These are phyloP conservation scores for Heteromyza rotundicornis DNA, from an alignment of 2,888 invertebrate genomes.

Conservation along the genomic window DNA sequence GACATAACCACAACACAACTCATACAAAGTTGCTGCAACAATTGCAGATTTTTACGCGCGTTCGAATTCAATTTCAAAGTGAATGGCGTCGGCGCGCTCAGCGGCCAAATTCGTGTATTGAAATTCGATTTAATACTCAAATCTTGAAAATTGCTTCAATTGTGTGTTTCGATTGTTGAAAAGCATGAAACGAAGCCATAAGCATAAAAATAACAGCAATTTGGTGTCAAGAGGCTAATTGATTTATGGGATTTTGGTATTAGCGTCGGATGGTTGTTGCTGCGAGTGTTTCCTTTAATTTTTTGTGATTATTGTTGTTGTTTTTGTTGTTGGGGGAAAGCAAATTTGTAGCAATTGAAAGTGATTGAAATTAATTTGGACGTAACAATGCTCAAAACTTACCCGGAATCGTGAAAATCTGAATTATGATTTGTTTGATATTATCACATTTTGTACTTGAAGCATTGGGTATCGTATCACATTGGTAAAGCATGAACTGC, in stretches of 20 bases:
- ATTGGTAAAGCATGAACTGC: too few species aligned
- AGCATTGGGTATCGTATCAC: too few species aligned
- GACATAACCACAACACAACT: neutral
- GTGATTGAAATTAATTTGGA: neutral
- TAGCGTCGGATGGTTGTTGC: too few species aligned
- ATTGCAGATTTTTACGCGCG: neutral
- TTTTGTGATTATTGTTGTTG: neutral
- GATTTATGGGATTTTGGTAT: conserved; percentile 29
- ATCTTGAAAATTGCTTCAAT: conserved; percentile 2
- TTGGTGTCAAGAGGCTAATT: conserved; percentile 32
- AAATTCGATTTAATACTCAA: conserved; percentile 5
- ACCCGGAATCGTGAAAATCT: too few species aligned
- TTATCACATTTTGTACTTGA: too few species aligned
- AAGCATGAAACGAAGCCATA: neutral
- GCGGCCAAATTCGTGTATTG: neutral
- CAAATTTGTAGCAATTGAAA: conserved; percentile 11
- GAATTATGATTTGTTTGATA: too few species aligned
- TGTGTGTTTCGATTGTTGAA: neutral
- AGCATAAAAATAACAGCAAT: neutral
- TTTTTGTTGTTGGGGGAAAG: neutral
- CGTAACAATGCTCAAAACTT: too few species aligned
- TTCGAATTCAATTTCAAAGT: too few species aligned
- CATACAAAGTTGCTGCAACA: neutral
- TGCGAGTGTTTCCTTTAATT: too few species aligned
- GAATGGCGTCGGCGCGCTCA: neutral